Conservation (phyloP, 2,888 invertebrate genomes). For the Brachyopa scutellaris region DNA sequence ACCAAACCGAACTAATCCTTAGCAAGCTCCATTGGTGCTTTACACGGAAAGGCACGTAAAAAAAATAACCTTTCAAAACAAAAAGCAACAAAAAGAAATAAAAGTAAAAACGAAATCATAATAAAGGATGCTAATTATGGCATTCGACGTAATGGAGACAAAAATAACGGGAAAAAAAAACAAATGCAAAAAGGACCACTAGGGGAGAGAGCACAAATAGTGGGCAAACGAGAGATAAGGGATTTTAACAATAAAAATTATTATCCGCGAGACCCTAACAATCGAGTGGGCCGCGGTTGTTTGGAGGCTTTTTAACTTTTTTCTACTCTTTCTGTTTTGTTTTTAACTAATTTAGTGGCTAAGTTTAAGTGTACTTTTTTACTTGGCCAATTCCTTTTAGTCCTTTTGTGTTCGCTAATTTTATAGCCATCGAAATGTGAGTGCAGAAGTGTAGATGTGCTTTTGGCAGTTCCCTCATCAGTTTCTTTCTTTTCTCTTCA, state of each 20-base stretch:
- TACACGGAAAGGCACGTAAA: slow-evolving; percentile 59
- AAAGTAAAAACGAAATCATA: slow-evolving; percentile 42
- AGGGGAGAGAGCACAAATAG: not conserved
- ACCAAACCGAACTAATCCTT: slow-evolving; percentile 59
- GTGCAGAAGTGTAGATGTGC: slow-evolving; percentile 32
- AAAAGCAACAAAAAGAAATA: not conserved
- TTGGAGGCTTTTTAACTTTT: no score
- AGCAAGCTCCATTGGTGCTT: slow-evolving; percentile 59
- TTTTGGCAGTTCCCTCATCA: slow-evolving; percentile 50
- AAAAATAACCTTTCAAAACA: slow-evolving; percentile 26
- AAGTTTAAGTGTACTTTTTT: slow-evolving; percentile 59
- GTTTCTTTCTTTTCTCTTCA: no score
- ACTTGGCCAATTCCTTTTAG: slow-evolving; percentile 13
- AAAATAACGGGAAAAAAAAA: slow-evolving; percentile 36
- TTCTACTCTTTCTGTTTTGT: not conserved
- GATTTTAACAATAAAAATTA: slow-evolving; percentile 30
- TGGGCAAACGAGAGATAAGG: not conserved
- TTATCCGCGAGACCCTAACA: slow-evolving; percentile 40
- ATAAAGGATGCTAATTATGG: slow-evolving; percentile 69
- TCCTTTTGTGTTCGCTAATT: slow-evolving; percentile 14
- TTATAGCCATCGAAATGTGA: slow-evolving; percentile 28
- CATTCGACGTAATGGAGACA: slow-evolving; percentile 63
- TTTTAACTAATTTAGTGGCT: slow-evolving; percentile 58
- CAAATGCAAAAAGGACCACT: not conserved
- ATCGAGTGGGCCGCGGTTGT: slow-evolving; percentile 34